Evolutionary conservation across 2,113 vertebrate species (phyloP).

Genomic region (Lutjanus erythropterus): DNA sequence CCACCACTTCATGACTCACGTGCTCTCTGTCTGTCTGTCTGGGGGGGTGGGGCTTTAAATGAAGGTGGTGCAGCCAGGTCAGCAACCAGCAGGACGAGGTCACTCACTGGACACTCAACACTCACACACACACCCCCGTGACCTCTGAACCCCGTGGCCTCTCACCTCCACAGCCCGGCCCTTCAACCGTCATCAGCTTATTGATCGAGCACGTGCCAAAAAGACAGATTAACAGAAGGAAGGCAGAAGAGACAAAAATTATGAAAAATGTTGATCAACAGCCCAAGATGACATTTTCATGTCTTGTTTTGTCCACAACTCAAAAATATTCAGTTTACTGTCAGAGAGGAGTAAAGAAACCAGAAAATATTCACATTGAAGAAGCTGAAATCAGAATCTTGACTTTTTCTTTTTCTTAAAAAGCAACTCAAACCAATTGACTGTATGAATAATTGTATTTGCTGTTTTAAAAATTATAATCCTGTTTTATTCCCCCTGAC

Average conservation of each 20-base stretch:
- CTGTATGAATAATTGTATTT: neutral
- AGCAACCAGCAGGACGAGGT: conserved; percentile 55
- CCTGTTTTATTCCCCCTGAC: conserved; percentile 18
- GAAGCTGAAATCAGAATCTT: too few relatives aligned
- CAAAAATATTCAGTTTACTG: too few relatives aligned
- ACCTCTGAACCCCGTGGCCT: conserved; percentile 55
- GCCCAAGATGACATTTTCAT: too few relatives aligned
- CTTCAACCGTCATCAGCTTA: conserved; percentile 29
- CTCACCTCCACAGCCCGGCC: conserved; percentile 30
- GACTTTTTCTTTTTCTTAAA: too few relatives aligned
- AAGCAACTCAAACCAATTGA: too few relatives aligned
- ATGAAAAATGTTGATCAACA: too few relatives aligned
- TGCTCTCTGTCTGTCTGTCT: neutral
- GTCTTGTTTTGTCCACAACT: too few relatives aligned
- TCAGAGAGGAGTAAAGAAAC: too few relatives aligned
- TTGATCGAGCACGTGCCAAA: conserved; percentile 53
- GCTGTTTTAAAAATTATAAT: conserved; percentile 4
- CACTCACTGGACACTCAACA: conserved; percentile 41
- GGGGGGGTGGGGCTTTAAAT: neutral
- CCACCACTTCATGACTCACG: neutral
- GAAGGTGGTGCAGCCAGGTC: conserved; percentile 28
- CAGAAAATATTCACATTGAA: too few relatives aligned
- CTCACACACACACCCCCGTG: conserved; percentile 21
- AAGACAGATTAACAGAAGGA: conserved; percentile 7
- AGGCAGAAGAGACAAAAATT: too few relatives aligned